Conservation (phyloP, 2,797 vertebrate species). For the Myotis planiceps region DNA sequence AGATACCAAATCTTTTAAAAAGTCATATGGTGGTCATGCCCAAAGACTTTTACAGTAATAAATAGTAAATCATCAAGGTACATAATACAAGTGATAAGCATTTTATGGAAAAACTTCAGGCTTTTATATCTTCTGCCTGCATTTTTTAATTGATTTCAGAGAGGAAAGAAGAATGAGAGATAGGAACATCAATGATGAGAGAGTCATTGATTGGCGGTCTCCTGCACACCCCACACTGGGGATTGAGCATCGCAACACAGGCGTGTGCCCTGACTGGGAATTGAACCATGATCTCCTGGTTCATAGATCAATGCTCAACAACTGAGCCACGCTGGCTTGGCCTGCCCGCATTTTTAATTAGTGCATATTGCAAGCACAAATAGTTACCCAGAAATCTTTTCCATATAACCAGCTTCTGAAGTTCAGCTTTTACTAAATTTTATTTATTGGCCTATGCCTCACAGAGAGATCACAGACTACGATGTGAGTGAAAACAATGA, state of each 20-base stretch:
- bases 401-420: not conserved
- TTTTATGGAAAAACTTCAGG: not conserved
- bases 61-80: not conserved
- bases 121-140: not conserved
- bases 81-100: not conserved
- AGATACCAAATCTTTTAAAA: not conserved
- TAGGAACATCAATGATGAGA: too few species aligned
- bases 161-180: too few species aligned
- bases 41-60: not conserved
- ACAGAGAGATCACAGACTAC: not conserved
- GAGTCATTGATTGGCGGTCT: too few species aligned
- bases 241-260: too few species aligned
- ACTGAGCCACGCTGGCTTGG: too few species aligned
- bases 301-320: too few species aligned
- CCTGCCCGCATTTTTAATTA: not conserved
- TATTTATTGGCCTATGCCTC: not conserved
- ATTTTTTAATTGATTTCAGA: not conserved
- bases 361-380: not conserved
- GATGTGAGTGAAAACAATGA: not conserved
- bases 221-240: too few species aligned
- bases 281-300: too few species aligned
- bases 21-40: not conserved
- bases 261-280: too few species aligned
- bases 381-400: not conserved
- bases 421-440: not conserved